phyloP scores from a whole-genome alignment of 2,888 invertebrate species.

The Aethes cnicana region DNA sequence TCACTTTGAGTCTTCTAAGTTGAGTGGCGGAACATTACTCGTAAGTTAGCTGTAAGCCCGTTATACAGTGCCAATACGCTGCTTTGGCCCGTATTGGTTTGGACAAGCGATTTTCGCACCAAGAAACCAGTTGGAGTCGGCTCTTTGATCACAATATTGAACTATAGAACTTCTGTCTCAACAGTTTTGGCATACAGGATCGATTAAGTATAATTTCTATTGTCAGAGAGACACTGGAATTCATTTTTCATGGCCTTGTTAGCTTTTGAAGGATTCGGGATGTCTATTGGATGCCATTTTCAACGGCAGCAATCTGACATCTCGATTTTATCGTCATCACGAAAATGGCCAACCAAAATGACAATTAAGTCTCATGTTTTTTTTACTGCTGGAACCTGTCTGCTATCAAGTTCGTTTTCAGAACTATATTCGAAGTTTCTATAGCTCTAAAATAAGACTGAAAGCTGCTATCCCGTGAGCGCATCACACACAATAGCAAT shows the following conservation, averaged over 20 bases:
- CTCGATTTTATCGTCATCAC: too few relatives aligned
- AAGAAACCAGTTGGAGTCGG: conserved; percentile 62
- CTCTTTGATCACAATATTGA: conserved; percentile 4
- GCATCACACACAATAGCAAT: conserved; percentile 63
- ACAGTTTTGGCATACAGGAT: too few relatives aligned
- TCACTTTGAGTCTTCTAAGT: conserved; percentile 18
- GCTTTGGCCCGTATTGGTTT: conserved; percentile 69
- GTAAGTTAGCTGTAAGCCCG: conserved; percentile 63
- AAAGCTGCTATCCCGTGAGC: conserved; percentile 51
- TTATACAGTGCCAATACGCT: conserved; percentile 72
- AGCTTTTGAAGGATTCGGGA: too few relatives aligned
- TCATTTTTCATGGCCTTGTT: too few relatives aligned
- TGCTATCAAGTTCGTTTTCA: background rate
- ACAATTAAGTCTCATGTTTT: too few relatives aligned
- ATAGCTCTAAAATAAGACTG: conserved; percentile 66
- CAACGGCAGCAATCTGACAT: too few relatives aligned
- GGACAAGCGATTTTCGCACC: conserved; percentile 65
- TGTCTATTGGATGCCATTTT: too few relatives aligned
- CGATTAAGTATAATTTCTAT: too few relatives aligned
- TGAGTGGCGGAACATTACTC: conserved; percentile 36
- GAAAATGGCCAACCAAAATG: too few relatives aligned
- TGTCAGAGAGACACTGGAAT: too few relatives aligned
- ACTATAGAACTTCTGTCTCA: too few relatives aligned
- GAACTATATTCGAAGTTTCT: conserved; percentile 21
- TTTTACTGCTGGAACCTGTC: too few relatives aligned